Evolutionary conservation across 1,140 invertebrate species (phyloP).

Genomic region (Lepidurus arcticus): DNA sequence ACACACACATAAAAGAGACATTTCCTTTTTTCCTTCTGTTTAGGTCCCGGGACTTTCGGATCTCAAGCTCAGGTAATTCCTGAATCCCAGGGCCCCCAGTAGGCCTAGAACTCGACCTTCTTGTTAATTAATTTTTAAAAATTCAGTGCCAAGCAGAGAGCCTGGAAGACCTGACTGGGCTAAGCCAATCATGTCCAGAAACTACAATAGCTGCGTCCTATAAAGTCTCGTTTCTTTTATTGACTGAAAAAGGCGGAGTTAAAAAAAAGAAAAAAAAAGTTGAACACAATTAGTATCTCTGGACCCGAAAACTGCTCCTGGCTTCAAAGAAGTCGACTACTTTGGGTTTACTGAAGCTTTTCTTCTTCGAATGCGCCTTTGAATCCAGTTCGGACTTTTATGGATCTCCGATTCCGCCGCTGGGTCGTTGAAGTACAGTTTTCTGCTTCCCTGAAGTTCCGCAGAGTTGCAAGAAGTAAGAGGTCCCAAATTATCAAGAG

Average conservation of each 20-base stretch:
- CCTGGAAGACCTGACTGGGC: not conserved
- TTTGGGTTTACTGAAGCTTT: not conserved
- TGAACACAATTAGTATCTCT: not conserved
- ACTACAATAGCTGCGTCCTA: not conserved
- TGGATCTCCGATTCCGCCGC: not conserved
- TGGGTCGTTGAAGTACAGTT: not conserved
- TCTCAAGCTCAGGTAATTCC: not conserved
- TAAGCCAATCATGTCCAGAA: constrained; percentile 14
- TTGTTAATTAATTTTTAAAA: not conserved
- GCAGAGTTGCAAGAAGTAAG: too few species aligned
- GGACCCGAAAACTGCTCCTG: not conserved
- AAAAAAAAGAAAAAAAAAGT: not conserved
- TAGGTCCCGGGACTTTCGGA: not conserved
- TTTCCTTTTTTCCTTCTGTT: not conserved
- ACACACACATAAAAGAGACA: not conserved
- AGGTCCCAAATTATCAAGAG: too few species aligned
- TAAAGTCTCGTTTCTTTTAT: not conserved
- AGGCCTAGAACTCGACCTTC: not conserved
- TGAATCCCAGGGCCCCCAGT: not conserved
- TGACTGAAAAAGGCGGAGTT: not conserved
- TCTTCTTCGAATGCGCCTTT: not conserved
- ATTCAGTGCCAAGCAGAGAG: not conserved
- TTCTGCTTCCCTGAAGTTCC: too few species aligned
- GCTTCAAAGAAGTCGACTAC: not conserved
- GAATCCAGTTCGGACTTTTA: not conserved